Evolutionary conservation across 1,140 invertebrate genomes (phyloP), one percentile per base, ranked within the genome.

Genomic region (Pogonognathellus flavescens): DNA sequence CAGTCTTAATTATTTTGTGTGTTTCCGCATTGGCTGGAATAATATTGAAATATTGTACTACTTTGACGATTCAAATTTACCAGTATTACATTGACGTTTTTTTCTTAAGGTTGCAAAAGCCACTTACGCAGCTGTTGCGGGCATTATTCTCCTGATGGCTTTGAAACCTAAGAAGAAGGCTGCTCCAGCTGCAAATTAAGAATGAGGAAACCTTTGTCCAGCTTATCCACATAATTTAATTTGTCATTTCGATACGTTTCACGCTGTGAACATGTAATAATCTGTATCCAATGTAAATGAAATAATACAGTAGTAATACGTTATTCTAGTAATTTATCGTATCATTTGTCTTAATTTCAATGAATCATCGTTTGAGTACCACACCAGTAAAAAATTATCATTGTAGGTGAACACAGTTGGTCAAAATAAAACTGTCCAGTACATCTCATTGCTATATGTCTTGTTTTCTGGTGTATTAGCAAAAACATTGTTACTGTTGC

Each of bases 81-180:
- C 31, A 41, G 31, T 41, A 41, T 41, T 41, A 41, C 31, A 41
- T n/a, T 31, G 20, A 57, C 20, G 14, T 59, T 55, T 83, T 49
- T 62, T 57, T 84, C 57, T 0, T 85, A 86, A 89, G 89, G 87
- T 89, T 59, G 89, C 89, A 25, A 88, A 88, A 84, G 89, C 89
- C 50, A 89, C 89, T 5, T 89, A 89, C 82, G 89, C 88, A 13
- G 85, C 55, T 1, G 22, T 89, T 8, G 89, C 85, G 0, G 83
- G 83, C 16, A 70, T 89, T 20, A 85, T 85, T 52, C 62, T 88
- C 0, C 87, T 86, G 22, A 66, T 87, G 16, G 57, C 80, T n/a
- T 52, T 89, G 72, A 89, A 89, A 60, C 89, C 89, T 6, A 87
- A 86, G 18, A 89, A 88, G 85, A 88, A 89, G 85, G 49, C 83